Evolutionary conservation across 2,888 invertebrate species (phyloP), one percentile per base, ranked within the genome.

Genomic region (Oscheius sp.): DNA sequence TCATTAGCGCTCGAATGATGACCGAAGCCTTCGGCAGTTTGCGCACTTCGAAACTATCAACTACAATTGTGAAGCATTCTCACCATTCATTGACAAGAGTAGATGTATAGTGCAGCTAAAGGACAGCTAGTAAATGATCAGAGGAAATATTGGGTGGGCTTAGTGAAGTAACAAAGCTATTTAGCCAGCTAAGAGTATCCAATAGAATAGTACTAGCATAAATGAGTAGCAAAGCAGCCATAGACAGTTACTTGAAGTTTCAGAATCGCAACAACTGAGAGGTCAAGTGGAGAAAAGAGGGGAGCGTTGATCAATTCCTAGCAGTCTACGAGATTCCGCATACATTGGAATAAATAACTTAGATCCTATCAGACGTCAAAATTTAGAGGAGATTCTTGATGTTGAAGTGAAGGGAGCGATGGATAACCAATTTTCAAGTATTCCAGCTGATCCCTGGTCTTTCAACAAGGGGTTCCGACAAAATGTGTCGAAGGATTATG

Each of bases 1-100:
- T 59, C 59, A 59, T 59, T 59, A 59, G 59, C 59, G 59, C 59
- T 59, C 59, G 41, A 59, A 24, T 59, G 59, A 59, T 59, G 59
- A 59, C 59, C 59, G 59, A 30, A 59, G 59, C 57, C 44, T 17
- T 59, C 59, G 59, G 59, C 59, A 44, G 59, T 59, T 59, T 59
- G 59, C 59, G 59, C 59, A 59, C 59, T 59, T 30, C 28, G 59
- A 59, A 59, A 17, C 56, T 36, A 56, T 28, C 59, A 59, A 44
- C 59, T 24, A 17, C 41, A 59, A n/a, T 17, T 22, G 22, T 56
- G 33, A 30, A 26, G 17, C 36, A 33, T 38, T 38, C 56, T 22
- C 30, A 14, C 24, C 22, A 8, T 50, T 26, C 50, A 22, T 30
- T 47, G 8, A n/a, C n/a, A n/a, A n/a, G n/a, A n/a, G n/a, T n/a